Evolutionary conservation across 2,888 invertebrate species (phyloP).

Genomic region (Phragmatobia fuliginosa): DNA sequence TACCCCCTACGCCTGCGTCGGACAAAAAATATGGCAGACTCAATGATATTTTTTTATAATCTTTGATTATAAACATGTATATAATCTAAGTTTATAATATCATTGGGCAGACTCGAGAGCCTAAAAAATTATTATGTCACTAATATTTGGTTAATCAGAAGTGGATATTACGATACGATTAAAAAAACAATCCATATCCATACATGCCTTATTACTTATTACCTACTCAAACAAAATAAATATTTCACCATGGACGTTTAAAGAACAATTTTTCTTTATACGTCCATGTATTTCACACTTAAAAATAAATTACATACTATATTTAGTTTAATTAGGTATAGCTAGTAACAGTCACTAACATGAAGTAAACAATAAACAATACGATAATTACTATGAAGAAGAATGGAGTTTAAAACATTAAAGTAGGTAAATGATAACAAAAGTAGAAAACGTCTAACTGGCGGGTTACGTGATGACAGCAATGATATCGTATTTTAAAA

Average conservation of each 20-base stretch:
- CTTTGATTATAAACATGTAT: too few relatives aligned
- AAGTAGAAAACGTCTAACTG: conserved; percentile 5
- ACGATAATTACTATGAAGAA: background rate
- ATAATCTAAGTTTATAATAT: too few relatives aligned
- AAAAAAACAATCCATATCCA: too few relatives aligned
- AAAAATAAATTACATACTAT: background rate
- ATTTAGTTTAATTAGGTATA: too few relatives aligned
- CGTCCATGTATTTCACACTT: too few relatives aligned
- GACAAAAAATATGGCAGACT: too few relatives aligned
- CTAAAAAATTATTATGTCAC: background rate
- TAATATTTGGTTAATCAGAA: background rate
- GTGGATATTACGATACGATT: background rate
- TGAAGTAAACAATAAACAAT: background rate
- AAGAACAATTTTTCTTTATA: too few relatives aligned
- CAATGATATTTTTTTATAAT: too few relatives aligned
- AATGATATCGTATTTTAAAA: too few relatives aligned
- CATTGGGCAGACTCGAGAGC: too few relatives aligned
- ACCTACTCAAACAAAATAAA: background rate
- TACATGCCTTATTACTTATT: too few relatives aligned
- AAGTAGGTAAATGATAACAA: conserved; percentile 29
- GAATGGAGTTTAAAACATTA: conserved; percentile 5
- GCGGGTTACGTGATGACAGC: background rate
- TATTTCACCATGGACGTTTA: background rate
- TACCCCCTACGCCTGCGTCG: too few relatives aligned
- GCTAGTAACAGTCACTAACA: background rate